Evolutionary conservation across 2,797 vertebrate species (phyloP).

Genomic region (Philypnodon macrostomus): DNA sequence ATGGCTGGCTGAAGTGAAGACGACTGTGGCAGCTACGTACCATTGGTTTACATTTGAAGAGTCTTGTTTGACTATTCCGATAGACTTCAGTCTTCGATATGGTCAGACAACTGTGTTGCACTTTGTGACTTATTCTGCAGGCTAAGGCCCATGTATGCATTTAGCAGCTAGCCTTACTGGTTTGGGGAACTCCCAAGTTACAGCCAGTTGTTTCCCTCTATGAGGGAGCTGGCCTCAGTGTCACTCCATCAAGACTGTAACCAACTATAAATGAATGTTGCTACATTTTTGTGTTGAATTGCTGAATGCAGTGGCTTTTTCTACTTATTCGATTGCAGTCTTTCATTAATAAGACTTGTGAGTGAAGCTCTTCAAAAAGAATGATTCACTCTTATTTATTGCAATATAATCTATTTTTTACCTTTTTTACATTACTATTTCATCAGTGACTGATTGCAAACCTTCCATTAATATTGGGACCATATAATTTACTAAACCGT

Average conservation of each 20-base stretch:
- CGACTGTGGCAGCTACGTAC: conserved; percentile 58
- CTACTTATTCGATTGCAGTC: conserved; percentile 4
- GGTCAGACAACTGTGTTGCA: conserved; percentile 58
- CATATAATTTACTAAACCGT: conserved; percentile 36
- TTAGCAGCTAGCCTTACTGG: conserved; percentile 49
- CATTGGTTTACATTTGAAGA: conserved; percentile 43
- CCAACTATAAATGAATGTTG: conserved; percentile 1
- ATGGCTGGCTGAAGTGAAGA: neutral
- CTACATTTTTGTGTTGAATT: conserved; percentile 23
- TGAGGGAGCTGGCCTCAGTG: conserved; percentile 63
- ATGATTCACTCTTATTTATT: conserved; percentile 12
- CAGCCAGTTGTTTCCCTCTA: conserved; percentile 65
- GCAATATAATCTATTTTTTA: conserved; percentile 16
- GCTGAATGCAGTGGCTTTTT: conserved; percentile 25
- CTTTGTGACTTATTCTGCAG: conserved; percentile 54
- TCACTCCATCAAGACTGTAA: conserved; percentile 17
- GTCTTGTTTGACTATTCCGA: conserved; percentile 15
- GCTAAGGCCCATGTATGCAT: conserved; percentile 57
- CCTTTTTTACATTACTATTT: conserved; percentile 18
- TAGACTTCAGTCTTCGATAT: conserved; percentile 19
- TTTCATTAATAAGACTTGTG: conserved; percentile 19
- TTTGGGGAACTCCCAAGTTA: conserved; percentile 27
- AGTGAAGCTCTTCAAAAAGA: conserved; percentile 7
- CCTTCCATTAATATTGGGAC: conserved; percentile 48
- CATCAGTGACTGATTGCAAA: conserved; percentile 14